Base-by-base conservation (phyloP, 2,888 invertebrate genomes). In the Anagyrus pseudococci region DNA sequence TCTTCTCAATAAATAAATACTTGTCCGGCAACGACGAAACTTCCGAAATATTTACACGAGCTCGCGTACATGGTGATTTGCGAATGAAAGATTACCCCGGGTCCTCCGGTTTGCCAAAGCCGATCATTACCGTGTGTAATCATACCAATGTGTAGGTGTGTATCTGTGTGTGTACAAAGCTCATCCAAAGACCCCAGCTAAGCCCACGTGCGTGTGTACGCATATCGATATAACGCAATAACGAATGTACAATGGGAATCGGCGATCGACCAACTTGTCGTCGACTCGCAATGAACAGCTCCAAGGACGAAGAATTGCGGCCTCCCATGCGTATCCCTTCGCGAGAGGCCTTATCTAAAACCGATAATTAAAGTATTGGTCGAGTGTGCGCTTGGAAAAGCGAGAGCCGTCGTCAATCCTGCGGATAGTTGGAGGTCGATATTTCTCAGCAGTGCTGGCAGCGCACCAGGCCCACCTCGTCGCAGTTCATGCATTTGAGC, bases 401-500 rank as follows among this genome's bases (percentile, higher is more conserved):
- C 22, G 23, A 2, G 46, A 22, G 23, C 23, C 23, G 15, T 46
- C 4, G 46, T n/a, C 33, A 6, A 33, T 33, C 33, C 17, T 4
- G 2, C 17, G 8, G 17, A 2, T 2, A n/a, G 2, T 15, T 8
- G 3, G 43, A 8, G 3, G 2, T 19, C 19, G 2, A 17, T 8
- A 8, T 17, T 2, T 13, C 2, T 56, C 44, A 61, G 83, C 98
- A 98, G 68, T 89, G 87, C 72, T 90, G 90, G 82, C 97, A 98
- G 73, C 90, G 88, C 43, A 96, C 92, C 52, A 98, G 86, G 49
- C 97, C 98, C 60, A 94, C 95, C 82, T 96, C 96, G 79, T 98
- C 96, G 82, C 96, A 96, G 81, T 92, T 93, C 91, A 94, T 94
- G 82, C 96, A 96, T 76, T 94, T 93, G 72, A 98, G 86, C 20